Base-by-base conservation (phyloP, 2,888 invertebrate species). In the Leptinotarsa rubiginosa region DNA sequence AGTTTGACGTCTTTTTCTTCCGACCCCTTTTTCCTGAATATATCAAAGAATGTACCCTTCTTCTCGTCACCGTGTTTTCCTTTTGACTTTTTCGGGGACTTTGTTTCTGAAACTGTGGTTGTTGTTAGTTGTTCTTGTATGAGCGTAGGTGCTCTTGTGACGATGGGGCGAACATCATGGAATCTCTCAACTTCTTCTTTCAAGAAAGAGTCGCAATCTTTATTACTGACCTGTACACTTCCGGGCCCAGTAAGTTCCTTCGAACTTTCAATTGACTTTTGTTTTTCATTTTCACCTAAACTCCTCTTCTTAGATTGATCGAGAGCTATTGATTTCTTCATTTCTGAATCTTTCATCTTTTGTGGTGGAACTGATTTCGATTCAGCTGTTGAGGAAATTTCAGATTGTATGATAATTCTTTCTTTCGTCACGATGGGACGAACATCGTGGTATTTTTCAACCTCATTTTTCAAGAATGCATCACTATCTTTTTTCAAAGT, bases 141-240 rank as follows among this genome's bases (percentile, higher is more conserved):
- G 31, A 62, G 54, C 52, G 66, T 72, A 54, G 56, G 65, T 69
- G 70, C 54, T 64, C 70, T 52, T 25, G 54, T 71, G 7, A 75
- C 68, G 0, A 75, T 59, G 16, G 62, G 41, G n/a, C 62, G 62
- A 31, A 62, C 81, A 70, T 82, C 83, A 49, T 83, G 78, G 75
- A 81, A 82, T 54, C 62, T 72, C 41, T 80, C 78, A 56, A 83
- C 62, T 79, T 83, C 83, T 47, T 71, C 74, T 70, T 72, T 74
- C 56, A 83, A 70, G 66, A 83, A 82, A 49, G 70, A 65, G 25
- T 56, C 12, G 41, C 41, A 41, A 2, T 41, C 41, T 41, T 41
- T 2, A 41, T 10, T 12, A 41, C 72, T 22, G 71, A 41, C 13
- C 62, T 70, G 15, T 41, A 15, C 47, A 41, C 3, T 0, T 52